phyloP scores from a whole-genome alignment of 1,140 invertebrate genomes.

The Ruditapes philippinarum region DNA sequence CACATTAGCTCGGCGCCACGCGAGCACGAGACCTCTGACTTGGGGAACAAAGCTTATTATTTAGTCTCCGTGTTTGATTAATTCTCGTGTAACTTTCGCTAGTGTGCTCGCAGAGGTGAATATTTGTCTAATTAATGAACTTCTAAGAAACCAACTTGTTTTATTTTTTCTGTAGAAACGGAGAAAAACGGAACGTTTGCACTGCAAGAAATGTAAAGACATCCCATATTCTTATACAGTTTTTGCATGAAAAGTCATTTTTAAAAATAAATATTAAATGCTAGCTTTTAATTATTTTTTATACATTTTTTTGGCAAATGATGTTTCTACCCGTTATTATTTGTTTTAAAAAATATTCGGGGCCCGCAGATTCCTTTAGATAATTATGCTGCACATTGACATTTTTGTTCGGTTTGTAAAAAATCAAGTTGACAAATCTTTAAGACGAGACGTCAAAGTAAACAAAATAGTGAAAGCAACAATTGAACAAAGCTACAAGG shows the following conservation, averaged over 20 bases:
- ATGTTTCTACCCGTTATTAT: no score
- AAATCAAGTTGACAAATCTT: no score
- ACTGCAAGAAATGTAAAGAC: no score
- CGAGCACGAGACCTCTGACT: slow-evolving; percentile 24
- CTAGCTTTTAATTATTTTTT: no score
- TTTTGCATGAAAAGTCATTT: no score
- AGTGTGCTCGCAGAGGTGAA: slow-evolving; percentile 20
- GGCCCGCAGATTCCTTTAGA: no score
- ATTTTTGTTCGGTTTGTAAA: no score
- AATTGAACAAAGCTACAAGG: not conserved
- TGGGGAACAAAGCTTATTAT: slow-evolving; percentile 41
- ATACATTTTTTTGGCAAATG: no score
- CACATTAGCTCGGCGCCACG: slow-evolving; percentile 26
- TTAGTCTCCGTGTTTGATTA: slow-evolving; percentile 27
- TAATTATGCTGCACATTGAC: no score
- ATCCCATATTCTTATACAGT: no score
- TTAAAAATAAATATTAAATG: no score
- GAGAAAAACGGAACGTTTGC: not conserved
- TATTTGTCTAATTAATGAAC: slow-evolving; percentile 35
- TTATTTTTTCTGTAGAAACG: not conserved
- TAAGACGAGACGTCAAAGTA: not conserved
- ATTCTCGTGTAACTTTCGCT: not conserved
- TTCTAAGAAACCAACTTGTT: not conserved
- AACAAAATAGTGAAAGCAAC: slow-evolving; percentile 10
- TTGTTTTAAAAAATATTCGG: no score